A percentile compares a stretch with the other conserved stretches of the same genome.
Evolutionary conservation across 2,797 vertebrate species (phyloP).

Genomic region (Mormyrus proboscirostris): DNA sequence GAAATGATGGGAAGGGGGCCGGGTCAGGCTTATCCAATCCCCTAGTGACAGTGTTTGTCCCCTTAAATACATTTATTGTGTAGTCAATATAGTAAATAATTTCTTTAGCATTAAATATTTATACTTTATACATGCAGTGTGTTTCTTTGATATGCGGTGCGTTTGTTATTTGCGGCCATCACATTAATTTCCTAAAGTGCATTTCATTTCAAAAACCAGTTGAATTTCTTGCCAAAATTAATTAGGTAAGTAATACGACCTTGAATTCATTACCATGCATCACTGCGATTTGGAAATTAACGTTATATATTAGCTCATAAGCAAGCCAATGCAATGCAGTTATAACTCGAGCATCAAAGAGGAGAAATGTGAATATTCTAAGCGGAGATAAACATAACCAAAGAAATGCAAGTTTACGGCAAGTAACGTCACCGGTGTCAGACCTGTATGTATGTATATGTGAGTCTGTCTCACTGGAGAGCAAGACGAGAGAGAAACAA

Average conservation of each 20-base stretch:
- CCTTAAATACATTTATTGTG: not conserved
- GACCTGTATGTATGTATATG: not conserved
- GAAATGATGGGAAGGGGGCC: not conserved
- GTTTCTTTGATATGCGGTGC: not conserved
- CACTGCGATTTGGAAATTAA: not conserved
- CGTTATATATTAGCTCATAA: not conserved
- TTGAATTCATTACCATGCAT: constrained; percentile 12
- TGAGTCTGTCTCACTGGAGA: not conserved
- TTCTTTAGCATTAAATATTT: not conserved
- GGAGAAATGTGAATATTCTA: not conserved
- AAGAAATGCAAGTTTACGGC: not conserved
- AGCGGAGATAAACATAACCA: not conserved
- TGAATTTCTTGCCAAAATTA: not conserved
- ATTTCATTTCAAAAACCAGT: not conserved
- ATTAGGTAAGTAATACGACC: not conserved
- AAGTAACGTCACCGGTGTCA: not conserved
- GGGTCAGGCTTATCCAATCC: not conserved
- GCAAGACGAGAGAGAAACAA: not conserved
- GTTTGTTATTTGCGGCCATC: not conserved
- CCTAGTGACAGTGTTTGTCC: not conserved
- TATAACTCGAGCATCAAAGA: not conserved
- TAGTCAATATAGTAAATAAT: not conserved
- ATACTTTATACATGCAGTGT: not conserved
- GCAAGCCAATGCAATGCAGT: not conserved
- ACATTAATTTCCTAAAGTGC: not conserved